These are phyloP conservation scores for Melieria picta DNA, from an alignment of 2,888 invertebrate species.

Conservation along the genomic window DNA sequence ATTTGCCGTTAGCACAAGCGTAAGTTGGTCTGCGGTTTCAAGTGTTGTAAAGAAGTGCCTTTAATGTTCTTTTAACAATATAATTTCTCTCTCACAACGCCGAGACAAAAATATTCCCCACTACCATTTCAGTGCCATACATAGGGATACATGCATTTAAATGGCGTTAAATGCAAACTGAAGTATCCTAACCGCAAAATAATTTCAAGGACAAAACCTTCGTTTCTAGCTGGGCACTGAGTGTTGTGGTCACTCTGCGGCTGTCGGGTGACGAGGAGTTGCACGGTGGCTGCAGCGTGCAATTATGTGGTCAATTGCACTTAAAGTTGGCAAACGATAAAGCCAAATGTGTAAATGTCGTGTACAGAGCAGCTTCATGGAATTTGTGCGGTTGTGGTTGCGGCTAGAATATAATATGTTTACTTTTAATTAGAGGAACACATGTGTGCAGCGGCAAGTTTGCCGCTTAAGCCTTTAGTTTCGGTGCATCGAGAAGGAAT, in stretches of 20 bases:
- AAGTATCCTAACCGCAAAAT: conserved; percentile 29
- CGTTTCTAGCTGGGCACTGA: too few species aligned
- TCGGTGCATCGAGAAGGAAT: neutral
- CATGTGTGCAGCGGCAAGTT: conserved; percentile 14
- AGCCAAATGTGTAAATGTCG: too few species aligned
- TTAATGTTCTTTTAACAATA: conserved; percentile 35
- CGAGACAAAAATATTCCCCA: neutral
- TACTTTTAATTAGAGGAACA: too few species aligned
- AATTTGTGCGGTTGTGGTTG: too few species aligned
- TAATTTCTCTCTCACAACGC: neutral
- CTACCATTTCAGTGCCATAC: neutral
- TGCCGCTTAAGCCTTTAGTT: conserved; percentile 38
- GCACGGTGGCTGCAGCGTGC: conserved; percentile 8
- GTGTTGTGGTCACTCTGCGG: neutral
- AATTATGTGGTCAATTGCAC: conserved; percentile 40
- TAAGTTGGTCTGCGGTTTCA: too few species aligned
- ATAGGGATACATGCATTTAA: neutral
- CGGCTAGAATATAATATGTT: too few species aligned
- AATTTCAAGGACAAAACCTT: conserved; percentile 37
- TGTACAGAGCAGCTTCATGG: too few species aligned
- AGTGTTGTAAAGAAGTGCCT: neutral
- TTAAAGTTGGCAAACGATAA: conserved; percentile 17
- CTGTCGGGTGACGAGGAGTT: neutral
- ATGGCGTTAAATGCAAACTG: conserved; percentile 2
- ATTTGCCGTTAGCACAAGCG: too few species aligned